Base-by-base conservation (phyloP, 2,113 vertebrate genomes). In the Cyanoderma ruficeps region DNA sequence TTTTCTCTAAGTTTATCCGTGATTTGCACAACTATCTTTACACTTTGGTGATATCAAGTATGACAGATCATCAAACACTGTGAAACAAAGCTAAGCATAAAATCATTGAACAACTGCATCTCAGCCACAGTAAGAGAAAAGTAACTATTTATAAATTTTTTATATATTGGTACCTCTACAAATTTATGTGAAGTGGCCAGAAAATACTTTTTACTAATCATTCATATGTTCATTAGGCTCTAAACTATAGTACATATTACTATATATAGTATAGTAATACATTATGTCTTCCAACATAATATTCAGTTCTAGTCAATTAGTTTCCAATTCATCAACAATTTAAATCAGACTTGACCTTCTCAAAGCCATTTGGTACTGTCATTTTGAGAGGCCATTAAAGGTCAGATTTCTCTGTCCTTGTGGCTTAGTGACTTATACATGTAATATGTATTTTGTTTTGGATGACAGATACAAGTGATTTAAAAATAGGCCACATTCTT, bases 271-370 rank as follows among this genome's bases (percentile, higher is more conserved):
- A 46, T 21, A 46, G 44, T 46, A 46, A 46, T 46, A 46, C 21
- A 11, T 44, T 44, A 44, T 57, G 78, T 47, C 41, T 92, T 97
- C 64, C 75, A 78, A 96, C 46, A 64, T 97, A 96, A 97, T 96
- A 95, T 95, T 97, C 94, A 96, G 90, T 97, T 95, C 94, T 87
- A 95, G 88, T 94, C 90, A 97, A 98, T 97, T 97, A 98, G 92
- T 84, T 94, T 96, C 75, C 87, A 96, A 95, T 98, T 97, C 92
- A 97, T 98, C 96, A 98, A 97, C 96, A 97, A 97, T 97, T 98
- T 97, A 97, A 98, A 98, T 97, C 95, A 97, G 90, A 96, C 83
- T 95, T 98, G 97, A 98, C 96, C 96, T 98, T 98, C 97, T 96
- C 74, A 97, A 95, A 96, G 90, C 93, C 83, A 95, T 97, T 97